These are phyloP conservation scores for Oxytorus armatus DNA, from an alignment of 2,888 invertebrate species.

Conservation along the genomic window DNA sequence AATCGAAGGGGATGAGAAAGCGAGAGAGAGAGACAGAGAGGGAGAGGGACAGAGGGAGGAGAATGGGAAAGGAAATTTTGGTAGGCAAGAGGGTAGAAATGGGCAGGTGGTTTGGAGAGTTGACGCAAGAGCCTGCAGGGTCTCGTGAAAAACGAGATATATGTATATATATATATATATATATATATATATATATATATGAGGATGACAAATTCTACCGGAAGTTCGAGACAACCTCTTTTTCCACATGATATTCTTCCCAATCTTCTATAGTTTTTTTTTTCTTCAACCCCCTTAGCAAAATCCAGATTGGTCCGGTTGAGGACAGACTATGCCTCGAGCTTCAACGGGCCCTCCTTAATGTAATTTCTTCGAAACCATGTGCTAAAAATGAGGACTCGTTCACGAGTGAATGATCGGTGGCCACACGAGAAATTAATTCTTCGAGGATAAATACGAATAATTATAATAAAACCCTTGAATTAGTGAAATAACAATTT, in stretches of 20 bases:
- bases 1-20: constrained; percentile 67
- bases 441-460: too few relatives aligned
- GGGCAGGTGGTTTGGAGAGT: constrained; percentile 62
- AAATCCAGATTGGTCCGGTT: constrained; percentile 20
- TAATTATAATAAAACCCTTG: too few relatives aligned
- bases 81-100: constrained; percentile 17
- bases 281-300: background rate
- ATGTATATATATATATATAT: too few relatives aligned
- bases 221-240: constrained; percentile 30
- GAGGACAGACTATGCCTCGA: too few relatives aligned
- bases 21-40: background rate
- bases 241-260: constrained; percentile 2
- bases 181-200: too few relatives aligned
- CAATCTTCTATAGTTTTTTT: background rate
- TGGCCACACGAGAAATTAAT: too few relatives aligned
- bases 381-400: too few relatives aligned
- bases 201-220: too few relatives aligned
- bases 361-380: too few relatives aligned
- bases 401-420: too few relatives aligned
- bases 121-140: constrained; percentile 43
- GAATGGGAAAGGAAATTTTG: background rate
- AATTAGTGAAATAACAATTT: too few relatives aligned
- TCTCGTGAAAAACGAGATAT: constrained; percentile 17
- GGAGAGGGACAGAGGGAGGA: constrained; percentile 10
- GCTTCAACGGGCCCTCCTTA: too few relatives aligned